Evolutionary conservation across 1,140 invertebrate species (phyloP), one percentile per base, ranked within the genome.

Genomic region (Luehdorfia chinensis): DNA sequence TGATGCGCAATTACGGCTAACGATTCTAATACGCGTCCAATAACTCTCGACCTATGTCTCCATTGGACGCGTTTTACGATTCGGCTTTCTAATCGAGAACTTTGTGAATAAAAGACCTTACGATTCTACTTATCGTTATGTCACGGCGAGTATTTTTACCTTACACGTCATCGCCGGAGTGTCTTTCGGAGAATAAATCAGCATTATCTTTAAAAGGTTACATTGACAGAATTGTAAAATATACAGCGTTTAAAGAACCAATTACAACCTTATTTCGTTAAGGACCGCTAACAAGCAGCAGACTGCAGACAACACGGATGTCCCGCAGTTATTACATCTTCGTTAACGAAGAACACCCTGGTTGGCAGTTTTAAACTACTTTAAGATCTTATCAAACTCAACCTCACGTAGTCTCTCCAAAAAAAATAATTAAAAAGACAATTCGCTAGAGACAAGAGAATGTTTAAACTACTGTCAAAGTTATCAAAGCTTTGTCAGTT

Each of bases 401-500:
- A 59, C 52, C 57, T 61, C 61, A 58, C 61, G 53, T 66, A 63
- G 50, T 27, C 19, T 33, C 27, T 47, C 47, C 51, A 60, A 64
- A 61, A 58, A 55, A 63, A 31, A 50, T 54, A 65, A 46, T 21
- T 9, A 23, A 44, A 50, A 56, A 54, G 61, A 47, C 34, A 37
- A 37, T 37, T 37, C 21, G 34, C 64, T 41, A 61, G 66, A 32
- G 9, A 28, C 59, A 56, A 59, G 55, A 61, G 65, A 72, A 62
- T 72, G 59, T 66, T 77, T 73, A 75, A 74, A 75, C 68, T 72
- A 69, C 63, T 72, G 70, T 72, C 66, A 70, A 59, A 70, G 64
- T 36, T 61, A 58, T 73, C 57, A 43, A 59, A 49, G 55, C 61
- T 73, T 74, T 74, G 63, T 74, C 53, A 56, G 58, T 39, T 51